Conservation (phyloP, 2,888 invertebrate species). For the Tolmerus cingulatus region DNA sequence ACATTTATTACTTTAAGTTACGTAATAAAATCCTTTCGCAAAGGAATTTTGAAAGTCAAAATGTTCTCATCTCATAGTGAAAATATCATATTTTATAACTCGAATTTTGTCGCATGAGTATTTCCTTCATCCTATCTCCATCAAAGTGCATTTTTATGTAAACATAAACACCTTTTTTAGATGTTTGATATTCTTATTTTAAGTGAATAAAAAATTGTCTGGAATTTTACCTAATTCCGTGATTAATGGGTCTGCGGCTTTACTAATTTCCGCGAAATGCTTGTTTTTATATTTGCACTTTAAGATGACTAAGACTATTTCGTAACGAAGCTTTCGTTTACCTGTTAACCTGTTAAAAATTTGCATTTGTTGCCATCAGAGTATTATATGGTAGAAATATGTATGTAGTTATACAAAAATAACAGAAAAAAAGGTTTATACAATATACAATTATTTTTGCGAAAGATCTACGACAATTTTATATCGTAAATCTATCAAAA, state of each 20-base stretch:
- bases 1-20: neutral
- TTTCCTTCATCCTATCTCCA: neutral
- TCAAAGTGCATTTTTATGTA: neutral
- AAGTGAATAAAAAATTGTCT: neutral
- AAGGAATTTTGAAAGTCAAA: no score
- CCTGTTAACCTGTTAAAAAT: no score
- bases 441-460: neutral
- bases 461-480: neutral
- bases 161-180: neutral
- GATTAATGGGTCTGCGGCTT: conserved; percentile 32
- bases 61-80: neutral
- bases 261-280: neutral
- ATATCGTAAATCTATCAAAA: neutral
- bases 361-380: no score
- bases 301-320: neutral
- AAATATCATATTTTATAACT: no score
- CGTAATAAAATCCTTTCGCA: neutral
- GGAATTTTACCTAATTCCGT: conserved; percentile 28
- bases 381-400: no score
- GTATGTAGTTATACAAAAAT: no score
- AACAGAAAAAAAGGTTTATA: neutral
- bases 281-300: neutral
- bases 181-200: neutral
- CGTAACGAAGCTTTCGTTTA: neutral
- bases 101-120: neutral